Conservation (phyloP, 2,113 vertebrate genomes). For the Herpetotheres cachinnans region DNA sequence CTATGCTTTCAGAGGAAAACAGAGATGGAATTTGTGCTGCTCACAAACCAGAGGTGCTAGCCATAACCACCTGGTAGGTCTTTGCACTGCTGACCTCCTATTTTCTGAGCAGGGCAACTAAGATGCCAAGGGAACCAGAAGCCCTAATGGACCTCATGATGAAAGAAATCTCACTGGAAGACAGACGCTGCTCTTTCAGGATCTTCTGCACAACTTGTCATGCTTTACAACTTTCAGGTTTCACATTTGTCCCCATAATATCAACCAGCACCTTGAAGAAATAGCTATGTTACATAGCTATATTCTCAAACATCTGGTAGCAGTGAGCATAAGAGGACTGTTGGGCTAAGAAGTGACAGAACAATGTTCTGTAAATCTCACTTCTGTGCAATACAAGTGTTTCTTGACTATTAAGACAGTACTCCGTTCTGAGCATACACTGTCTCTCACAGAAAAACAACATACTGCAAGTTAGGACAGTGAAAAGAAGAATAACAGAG, state of each 20-base stretch:
- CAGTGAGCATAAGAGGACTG: neutral
- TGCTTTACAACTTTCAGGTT: neutral
- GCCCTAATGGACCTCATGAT: neutral
- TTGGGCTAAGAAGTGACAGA: neutral
- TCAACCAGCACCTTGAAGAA: neutral
- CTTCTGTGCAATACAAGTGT: neutral
- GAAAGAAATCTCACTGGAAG: neutral
- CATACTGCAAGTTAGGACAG: neutral
- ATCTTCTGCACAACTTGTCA: neutral
- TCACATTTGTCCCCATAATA: neutral
- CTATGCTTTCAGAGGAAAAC: neutral
- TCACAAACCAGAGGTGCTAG: neutral
- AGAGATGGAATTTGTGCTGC: neutral
- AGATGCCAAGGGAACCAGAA: neutral
- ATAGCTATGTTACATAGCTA: accelerated
- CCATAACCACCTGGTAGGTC: neutral
- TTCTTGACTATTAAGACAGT: neutral
- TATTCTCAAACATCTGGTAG: neutral
- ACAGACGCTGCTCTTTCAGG: neutral
- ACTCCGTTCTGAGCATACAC: accelerated
- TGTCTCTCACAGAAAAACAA: neutral
- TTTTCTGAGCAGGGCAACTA: neutral
- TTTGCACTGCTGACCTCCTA: neutral
- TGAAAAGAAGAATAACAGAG: neutral
- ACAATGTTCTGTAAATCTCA: neutral